Conservation (phyloP, 2,888 invertebrate species). For the Patella ulyssiponensis region DNA sequence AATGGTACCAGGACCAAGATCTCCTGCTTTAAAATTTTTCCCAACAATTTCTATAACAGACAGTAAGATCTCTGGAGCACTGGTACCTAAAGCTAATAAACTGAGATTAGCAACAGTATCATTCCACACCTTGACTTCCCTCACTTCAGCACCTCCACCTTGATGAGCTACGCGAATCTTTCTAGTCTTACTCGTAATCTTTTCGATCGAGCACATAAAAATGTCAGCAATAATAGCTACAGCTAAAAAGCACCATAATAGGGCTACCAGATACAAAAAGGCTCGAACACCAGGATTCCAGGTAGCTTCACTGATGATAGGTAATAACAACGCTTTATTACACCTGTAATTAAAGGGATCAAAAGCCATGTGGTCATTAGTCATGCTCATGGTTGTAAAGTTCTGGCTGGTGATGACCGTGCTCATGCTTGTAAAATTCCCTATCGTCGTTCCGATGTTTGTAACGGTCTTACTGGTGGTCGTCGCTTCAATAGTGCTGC, state of each 20-base stretch:
- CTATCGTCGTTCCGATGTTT: too few species aligned
- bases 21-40: slow-evolving; percentile 73
- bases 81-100: slow-evolving; percentile 76
- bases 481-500: too few species aligned
- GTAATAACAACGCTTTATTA: slow-evolving; percentile 71
- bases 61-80: slow-evolving; percentile 76
- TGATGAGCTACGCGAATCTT: slow-evolving; percentile 69
- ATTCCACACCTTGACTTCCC: slow-evolving; percentile 76
- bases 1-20: slow-evolving; percentile 76
- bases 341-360: slow-evolving; percentile 52
- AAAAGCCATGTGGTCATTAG: slow-evolving; percentile 12
- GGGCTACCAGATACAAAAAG: slow-evolving; percentile 73
- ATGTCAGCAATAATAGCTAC: slow-evolving; percentile 77
- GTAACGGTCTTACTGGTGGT: too few species aligned
- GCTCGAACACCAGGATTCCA: slow-evolving; percentile 73
- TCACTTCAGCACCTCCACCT: slow-evolving; percentile 69
- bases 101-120: slow-evolving; percentile 77
- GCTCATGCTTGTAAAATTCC: too few species aligned
- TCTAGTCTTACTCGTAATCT: slow-evolving; percentile 76
- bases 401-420: too few species aligned
- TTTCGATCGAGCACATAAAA: slow-evolving; percentile 77
- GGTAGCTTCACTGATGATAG: slow-evolving; percentile 73
- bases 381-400: neutral
- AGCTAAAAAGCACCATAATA: slow-evolving; percentile 76
- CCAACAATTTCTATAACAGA: slow-evolving; percentile 75